Evolutionary conservation across 2,888 invertebrate genomes (phyloP), one percentile per base, ranked within the genome.

Genomic region (Ischnus inquisitorius): DNA sequence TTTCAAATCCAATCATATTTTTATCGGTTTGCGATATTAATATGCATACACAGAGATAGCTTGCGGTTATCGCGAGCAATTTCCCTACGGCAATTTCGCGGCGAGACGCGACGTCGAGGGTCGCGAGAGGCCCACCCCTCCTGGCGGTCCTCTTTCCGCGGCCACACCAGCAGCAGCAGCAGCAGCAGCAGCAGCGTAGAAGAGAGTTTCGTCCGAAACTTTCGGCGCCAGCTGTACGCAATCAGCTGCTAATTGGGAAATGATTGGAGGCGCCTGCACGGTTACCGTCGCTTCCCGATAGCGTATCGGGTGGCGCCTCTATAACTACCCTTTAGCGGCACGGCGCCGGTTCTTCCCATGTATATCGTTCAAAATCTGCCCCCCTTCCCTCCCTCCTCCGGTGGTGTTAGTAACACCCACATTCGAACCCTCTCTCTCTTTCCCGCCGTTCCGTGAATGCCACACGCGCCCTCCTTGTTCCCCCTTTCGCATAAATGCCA

Each of bases 181-280:
- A n/a, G n/a, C 10, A 22, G 14, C 41, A 19, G 67, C 25, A 14
- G 25, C 14, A 14, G 65, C 22, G 14, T 3, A 22, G 34, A 12
- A 19, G 62, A 43, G 65, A 80, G 51, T 62, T 76, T 72, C 60
- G 83, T 75, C 28, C 60, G 69, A 72, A 85, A 87, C 82, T 86
- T 87, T 85, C 86, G 80, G 82, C 74, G 80, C 80, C 78, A 87
- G 83, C 82, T 87, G 87, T 85, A 90, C 89, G 92, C 92, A 92
- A 92, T 93, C 92, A 91, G 90, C 88, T 90, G 90, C 90, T 92
- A 93, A 93, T 93, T 92, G 91, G 90, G 88, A 89, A 92, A 91
- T 92, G 90, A 92, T 93, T 92, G 91, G 90, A 90, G 88, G 88
- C 88, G 88, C 88, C 89, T 86, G 81, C 81, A 80, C 79, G 86